These are phyloP conservation scores for Drosophila neotestacea DNA, from an alignment of 2,888 invertebrate species.

Conservation along the genomic window DNA sequence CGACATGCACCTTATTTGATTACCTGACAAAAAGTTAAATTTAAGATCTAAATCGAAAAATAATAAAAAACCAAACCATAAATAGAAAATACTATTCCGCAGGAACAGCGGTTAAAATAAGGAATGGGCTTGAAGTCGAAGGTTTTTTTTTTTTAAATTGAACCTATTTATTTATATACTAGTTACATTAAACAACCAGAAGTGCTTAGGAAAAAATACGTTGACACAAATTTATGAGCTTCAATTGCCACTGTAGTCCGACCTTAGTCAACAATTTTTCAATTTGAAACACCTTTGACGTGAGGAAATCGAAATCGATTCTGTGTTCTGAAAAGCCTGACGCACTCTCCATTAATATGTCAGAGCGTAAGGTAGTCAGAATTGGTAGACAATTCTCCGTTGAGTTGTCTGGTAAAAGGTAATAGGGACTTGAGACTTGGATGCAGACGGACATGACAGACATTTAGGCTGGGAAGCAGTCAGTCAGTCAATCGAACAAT, in stretches of 20 bases:
- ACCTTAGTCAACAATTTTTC: constrained; percentile 29
- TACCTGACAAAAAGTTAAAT: no score
- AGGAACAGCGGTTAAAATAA: no score
- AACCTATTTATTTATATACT: constrained; percentile 6
- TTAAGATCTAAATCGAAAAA: no score
- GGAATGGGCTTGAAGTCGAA: no score
- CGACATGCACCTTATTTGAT: no score
- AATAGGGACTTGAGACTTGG: background rate
- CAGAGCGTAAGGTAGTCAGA: constrained; percentile 9
- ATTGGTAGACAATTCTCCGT: constrained; percentile 10
- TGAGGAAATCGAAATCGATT: constrained; percentile 12
- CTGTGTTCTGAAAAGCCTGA: background rate
- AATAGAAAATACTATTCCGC: no score
- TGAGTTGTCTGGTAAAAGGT: constrained; percentile 11
- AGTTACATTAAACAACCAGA: constrained; percentile 1
- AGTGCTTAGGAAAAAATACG: background rate
- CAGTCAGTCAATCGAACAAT: constrained; percentile 77
- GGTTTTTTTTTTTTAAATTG: background rate
- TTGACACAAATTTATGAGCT: constrained; percentile 21
- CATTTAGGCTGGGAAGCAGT: constrained; percentile 27
- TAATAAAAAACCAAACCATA: no score
- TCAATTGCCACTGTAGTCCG: constrained; percentile 13
- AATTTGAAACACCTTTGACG: constrained; percentile 14
- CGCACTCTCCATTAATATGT: constrained; percentile 35
- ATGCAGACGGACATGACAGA: constrained; percentile 15